Evolutionary conservation across 2,888 invertebrate genomes (phyloP), one percentile per base, ranked within the genome.

Genomic region (Parnassius orleans): DNA sequence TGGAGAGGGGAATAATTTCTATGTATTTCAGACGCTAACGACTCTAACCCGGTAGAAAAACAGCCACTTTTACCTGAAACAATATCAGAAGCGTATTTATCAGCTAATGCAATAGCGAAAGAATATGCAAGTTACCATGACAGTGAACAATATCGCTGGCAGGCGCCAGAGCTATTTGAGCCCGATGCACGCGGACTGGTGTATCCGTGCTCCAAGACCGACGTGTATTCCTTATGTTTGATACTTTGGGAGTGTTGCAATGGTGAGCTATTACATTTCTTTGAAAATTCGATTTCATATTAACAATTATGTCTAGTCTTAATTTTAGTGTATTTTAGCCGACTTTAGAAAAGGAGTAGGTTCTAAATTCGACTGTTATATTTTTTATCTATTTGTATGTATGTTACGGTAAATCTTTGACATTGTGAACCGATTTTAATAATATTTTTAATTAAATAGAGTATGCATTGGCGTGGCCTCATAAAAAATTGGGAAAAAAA

Each of bases 161-260:
- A 87, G 11, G 90, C 92, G 1, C 92, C 92, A 0, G 92, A 92
- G 67, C 62, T 92, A 67, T 92, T 88, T 65, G 74, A 73, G 3
- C 82, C 87, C 0, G 80, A 81, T 42, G 84, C 80, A 0, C 75
- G 78, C 0, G 86, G 83, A 0, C 63, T 77, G 47, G 90, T 92
- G 47, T 74, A 81, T 44, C 83, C 86, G 0, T 89, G 90, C 66
- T 79, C 83, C 0, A 84, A 73, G 65, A 87, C 83, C 57, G 91
- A 90, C 57, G 90, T 88, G 0, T 92, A 92, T 64, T 88, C 91
- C 0, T 74, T 92, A 1, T 79, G 83, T 50, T 57, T 90, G 56
- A 70, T 92, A 3, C 72, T 92, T 1, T 91, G 89, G 91, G 92
- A 92, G 70, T 78, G 87, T 63, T 91, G 90, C 69, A 92, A 90